Evolutionary conservation across 2,888 invertebrate species (phyloP).

Genomic region (Phymatocera aterrima): DNA sequence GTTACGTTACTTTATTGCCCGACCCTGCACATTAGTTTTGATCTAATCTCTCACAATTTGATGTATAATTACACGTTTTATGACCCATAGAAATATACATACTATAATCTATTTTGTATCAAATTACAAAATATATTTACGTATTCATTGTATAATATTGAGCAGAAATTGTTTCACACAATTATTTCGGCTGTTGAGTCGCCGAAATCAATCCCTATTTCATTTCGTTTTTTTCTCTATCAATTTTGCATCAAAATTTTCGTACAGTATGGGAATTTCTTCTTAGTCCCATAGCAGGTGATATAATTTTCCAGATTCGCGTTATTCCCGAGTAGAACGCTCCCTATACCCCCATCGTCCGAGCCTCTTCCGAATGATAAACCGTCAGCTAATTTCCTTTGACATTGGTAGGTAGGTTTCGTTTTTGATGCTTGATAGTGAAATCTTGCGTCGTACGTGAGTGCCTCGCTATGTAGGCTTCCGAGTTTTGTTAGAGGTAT

Average conservation of each 20-base stretch:
- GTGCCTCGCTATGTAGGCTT: conserved; percentile 48
- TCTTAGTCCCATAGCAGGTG: conserved; percentile 51
- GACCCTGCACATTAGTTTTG: too few species aligned
- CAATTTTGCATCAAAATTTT: conserved; percentile 46
- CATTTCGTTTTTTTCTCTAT: neutral
- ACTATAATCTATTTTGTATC: too few species aligned
- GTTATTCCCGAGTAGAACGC: conserved; percentile 2
- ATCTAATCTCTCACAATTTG: too few species aligned
- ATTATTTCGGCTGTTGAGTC: neutral
- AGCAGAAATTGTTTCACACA: too few species aligned
- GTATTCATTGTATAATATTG: too few species aligned
- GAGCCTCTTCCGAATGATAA: conserved; percentile 47
- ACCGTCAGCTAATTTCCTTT: conserved; percentile 46
- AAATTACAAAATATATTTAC: too few species aligned
- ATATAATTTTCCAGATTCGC: conserved; percentile 50
- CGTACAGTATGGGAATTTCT: conserved; percentile 49
- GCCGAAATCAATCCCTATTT: neutral
- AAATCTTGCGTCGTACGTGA: conserved; percentile 48
- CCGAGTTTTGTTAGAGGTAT: conserved; percentile 37
- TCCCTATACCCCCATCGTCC: conserved; percentile 49
- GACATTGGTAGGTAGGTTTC: neutral
- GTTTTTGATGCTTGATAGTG: conserved; percentile 33
- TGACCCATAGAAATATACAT: too few species aligned
- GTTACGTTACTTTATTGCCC: too few species aligned
- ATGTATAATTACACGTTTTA: too few species aligned